A percentile compares a stretch with the other conserved stretches of the same genome.
Evolutionary conservation across 2,113 vertebrate genomes (phyloP).

Genomic region (Tetrao urogallus): DNA sequence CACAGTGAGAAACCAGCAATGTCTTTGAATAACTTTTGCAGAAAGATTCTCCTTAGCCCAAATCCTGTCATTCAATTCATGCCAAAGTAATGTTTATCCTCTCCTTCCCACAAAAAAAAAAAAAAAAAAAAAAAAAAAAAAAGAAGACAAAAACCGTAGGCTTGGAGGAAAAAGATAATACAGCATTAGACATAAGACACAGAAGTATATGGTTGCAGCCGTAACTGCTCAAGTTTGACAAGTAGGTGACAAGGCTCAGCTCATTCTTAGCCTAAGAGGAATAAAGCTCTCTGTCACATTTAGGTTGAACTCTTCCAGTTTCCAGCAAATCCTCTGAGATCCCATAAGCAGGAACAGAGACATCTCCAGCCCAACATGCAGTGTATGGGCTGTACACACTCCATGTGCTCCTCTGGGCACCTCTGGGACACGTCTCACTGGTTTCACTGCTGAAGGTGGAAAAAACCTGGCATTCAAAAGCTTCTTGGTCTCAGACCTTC

Average conservation of each 20-base stretch:
- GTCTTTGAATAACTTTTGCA: background rate
- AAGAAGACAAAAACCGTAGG: background rate
- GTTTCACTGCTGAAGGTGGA: background rate
- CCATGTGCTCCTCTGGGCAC: background rate
- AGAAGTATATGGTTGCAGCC: background rate
- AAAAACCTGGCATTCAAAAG: background rate
- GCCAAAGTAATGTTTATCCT: background rate
- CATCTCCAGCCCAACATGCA: rapidly evolving
- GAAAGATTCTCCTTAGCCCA: background rate
- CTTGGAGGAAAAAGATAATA: background rate
- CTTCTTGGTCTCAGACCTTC: background rate
- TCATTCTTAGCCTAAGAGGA: background rate
- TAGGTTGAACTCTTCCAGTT: background rate
- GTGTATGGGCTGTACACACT: rapidly evolving
- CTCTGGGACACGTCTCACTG: rapidly evolving
- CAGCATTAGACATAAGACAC: background rate
- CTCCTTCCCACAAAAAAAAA: background rate
- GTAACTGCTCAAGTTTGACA: background rate
- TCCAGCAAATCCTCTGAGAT: background rate
- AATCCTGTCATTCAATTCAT: background rate
- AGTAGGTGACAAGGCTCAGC: background rate
- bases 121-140: background rate
- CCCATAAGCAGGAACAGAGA: background rate
- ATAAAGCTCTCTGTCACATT: background rate
- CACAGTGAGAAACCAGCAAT: background rate